Evolutionary conservation across 2,797 vertebrate genomes (phyloP), one percentile per base, ranked within the genome.

Genomic region (Amphiprion clarkii): DNA sequence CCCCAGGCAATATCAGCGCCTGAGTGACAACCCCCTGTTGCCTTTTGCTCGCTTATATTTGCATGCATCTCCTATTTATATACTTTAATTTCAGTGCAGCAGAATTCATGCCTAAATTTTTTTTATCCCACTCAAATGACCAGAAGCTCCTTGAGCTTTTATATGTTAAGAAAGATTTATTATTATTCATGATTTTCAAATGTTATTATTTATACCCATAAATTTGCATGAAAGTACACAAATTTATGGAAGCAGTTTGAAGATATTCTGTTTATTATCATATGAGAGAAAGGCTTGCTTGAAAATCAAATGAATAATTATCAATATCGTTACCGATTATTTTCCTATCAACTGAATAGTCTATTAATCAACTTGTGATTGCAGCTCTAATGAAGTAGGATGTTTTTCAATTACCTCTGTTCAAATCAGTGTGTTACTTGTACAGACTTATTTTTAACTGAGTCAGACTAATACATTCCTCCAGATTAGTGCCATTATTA

Each of bases 61-160:
- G 80, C 88, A 86, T 88, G 82, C 40, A 74, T 78, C 72, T 81
- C 68, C 90, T 92, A 91, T 93, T 92, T 86, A 88, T 92, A 88
- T 67, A 59, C 60, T 70, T 55, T 31, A 31, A 49, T 74, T 80
- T 72, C 56, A 72, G 31, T 71, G 65, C 67, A 29, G 69, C 65
- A 78, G 29, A 79, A 69, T 78, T 64, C 2, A 48, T 27, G 27
- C 33, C 39, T 27, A 25, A 48, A 51, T 3, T 21, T 25, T 40
- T 12, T 21, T 60, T 62, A 70, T 2, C 67, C 55, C 23, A 46
- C 33, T 21, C 19, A 58, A 67, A 65, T 78, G 53, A 54, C 64
- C 74, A 69, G 31, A 72, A 36, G 27, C 63, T 68, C 44, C 8
- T 44, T 42, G 25, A 71, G 16, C 25, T 51, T 44, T 36, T 52